phyloP scores from a whole-genome alignment of 2,113 vertebrate species.

The Cinclus cinclus region DNA sequence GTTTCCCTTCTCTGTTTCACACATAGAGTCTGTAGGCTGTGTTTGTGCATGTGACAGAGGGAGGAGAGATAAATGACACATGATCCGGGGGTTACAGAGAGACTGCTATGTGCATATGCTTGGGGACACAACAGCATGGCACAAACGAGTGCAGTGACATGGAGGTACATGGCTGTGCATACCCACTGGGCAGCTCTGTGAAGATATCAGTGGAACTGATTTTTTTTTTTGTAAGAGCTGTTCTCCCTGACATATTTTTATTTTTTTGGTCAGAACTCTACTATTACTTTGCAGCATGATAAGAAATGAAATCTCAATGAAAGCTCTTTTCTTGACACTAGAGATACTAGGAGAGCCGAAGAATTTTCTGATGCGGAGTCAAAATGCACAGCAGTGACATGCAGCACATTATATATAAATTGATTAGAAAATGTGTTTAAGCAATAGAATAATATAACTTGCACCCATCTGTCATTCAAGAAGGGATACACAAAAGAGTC shows the following conservation, averaged over 20 bases:
- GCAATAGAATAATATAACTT: not conserved
- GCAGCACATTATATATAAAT: not conserved
- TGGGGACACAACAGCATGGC: not conserved
- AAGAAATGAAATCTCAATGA: not conserved
- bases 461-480: conserved; percentile 17
- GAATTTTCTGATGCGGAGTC: not conserved
- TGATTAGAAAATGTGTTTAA: conserved; percentile 14
- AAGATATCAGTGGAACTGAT: not conserved
- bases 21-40: not conserved
- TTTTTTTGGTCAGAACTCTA: not conserved
- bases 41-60: conserved; percentile 45
- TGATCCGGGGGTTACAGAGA: not conserved
- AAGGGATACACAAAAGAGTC: conserved; percentile 38
- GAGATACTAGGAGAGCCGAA: not conserved
- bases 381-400: not conserved
- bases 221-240: not conserved
- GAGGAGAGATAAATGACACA: conserved; percentile 4
- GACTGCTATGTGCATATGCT: not conserved
- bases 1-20: not conserved
- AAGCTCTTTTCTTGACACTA: not conserved
- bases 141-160: not conserved
- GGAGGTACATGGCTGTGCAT: not conserved
- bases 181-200: not conserved
- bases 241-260: not conserved
- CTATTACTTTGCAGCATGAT: not conserved